Evolutionary conservation across 2,888 invertebrate genomes (phyloP).

Genomic region (Blastobasis lacticolella): DNA sequence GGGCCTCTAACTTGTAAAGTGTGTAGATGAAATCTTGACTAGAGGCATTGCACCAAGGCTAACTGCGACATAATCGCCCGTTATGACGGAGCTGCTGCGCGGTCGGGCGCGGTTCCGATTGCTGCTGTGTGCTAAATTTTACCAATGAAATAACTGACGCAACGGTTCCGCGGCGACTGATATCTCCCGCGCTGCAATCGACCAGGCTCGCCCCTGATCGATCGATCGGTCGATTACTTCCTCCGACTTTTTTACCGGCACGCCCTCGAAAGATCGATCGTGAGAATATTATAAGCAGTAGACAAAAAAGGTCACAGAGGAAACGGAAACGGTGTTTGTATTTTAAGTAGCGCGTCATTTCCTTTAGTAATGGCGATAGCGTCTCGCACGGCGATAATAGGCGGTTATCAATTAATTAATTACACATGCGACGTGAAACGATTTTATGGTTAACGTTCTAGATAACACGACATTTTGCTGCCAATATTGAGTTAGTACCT

Average conservation of each 20-base stretch:
- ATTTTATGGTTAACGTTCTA: constrained; percentile 28
- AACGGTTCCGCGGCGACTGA: constrained; percentile 37
- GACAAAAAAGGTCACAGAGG: constrained; percentile 47
- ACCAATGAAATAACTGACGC: constrained; percentile 49
- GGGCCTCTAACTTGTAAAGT: too few species aligned
- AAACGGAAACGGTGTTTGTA: constrained; percentile 60
- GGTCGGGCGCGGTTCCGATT: constrained; percentile 28
- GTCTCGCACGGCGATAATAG: constrained; percentile 38
- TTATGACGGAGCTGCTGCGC: constrained; percentile 10
- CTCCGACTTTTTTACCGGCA: constrained; percentile 35
- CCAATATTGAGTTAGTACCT: background rate
- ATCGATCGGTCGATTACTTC: constrained; percentile 47
- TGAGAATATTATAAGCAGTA: constrained; percentile 39
- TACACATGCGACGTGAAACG: constrained; percentile 31
- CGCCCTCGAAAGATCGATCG: constrained; percentile 40
- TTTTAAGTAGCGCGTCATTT: constrained; percentile 58
- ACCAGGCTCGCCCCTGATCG: constrained; percentile 19
- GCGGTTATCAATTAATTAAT: constrained; percentile 36
- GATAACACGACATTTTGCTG: constrained; percentile 21
- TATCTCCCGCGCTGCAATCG: constrained; percentile 34
- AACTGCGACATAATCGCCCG: constrained; percentile 11
- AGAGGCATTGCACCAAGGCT: background rate
- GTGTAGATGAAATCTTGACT: constrained; percentile 1
- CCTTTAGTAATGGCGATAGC: constrained; percentile 54
- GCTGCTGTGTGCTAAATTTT: constrained; percentile 40